These are phyloP conservation scores for Andrena fulva DNA, from an alignment of 2,888 invertebrate genomes.

Conservation along the genomic window DNA sequence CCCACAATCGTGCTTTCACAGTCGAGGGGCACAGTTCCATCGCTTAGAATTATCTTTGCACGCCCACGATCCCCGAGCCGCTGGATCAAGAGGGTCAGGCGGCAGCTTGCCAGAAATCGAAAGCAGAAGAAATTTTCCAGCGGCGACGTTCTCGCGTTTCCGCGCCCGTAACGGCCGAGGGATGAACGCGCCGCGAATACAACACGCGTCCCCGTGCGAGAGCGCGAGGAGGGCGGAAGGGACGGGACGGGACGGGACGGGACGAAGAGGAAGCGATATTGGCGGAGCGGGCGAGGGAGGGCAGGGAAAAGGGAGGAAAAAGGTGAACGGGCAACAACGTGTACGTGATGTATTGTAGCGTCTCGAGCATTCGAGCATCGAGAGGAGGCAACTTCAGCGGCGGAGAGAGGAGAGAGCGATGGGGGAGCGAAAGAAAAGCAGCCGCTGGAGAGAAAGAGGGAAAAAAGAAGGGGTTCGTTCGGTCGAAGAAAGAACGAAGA, in stretches of 20 bases:
- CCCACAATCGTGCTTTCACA: no score
- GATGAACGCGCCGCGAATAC: conserved; percentile 65
- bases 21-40: no score
- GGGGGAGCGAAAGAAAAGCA: conserved; percentile 56
- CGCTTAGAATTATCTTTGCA: neutral
- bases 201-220: conserved; percentile 44
- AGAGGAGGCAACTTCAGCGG: conserved; percentile 57
- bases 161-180: conserved; percentile 43
- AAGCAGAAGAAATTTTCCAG: conserved; percentile 63
- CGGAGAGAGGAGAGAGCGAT: conserved; percentile 57
- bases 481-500: conserved; percentile 63
- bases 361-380: conserved; percentile 77
- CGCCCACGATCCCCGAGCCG: neutral
- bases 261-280: conserved; percentile 48
- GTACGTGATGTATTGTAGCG: conserved; percentile 80
- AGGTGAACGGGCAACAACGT: conserved; percentile 73
- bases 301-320: conserved; percentile 36
- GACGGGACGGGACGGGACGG: neutral
- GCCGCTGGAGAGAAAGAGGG: conserved; percentile 45
- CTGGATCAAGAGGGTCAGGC: neutral
- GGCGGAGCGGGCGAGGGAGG: conserved; percentile 27
- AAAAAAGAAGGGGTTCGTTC: conserved; percentile 49
- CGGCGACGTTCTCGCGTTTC: conserved; percentile 54
- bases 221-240: conserved; percentile 20
- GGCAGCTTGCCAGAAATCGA: conserved; percentile 69